Conservation (phyloP, 2,113 vertebrate genomes). For the Notiomystis cincta region DNA sequence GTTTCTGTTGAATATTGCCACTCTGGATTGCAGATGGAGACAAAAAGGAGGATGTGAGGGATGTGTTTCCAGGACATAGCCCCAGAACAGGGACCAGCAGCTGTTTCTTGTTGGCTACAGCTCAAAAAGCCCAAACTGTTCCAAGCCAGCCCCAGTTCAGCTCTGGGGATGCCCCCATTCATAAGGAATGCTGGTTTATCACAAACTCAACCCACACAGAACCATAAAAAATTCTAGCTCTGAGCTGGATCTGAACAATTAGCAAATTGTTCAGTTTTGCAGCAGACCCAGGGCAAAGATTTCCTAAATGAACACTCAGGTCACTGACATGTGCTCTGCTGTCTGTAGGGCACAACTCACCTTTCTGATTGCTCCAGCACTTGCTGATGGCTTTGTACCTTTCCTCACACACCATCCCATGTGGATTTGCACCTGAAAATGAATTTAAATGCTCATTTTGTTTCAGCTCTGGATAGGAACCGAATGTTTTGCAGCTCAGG, state of each 20-base stretch:
- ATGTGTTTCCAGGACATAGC: neutral
- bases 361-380: neutral
- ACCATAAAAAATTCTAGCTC: neutral
- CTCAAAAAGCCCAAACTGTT: neutral
- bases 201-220: neutral
- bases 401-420: neutral
- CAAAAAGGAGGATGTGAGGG: neutral
- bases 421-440: neutral
- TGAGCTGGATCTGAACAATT: neutral
- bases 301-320: neutral
- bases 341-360: neutral
- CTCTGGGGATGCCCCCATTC: neutral
- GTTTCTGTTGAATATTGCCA: neutral
- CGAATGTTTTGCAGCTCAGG: neutral
- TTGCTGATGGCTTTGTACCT: neutral
- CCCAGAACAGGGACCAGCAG: neutral
- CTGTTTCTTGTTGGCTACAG: neutral
- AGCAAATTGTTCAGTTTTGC: neutral
- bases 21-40: neutral
- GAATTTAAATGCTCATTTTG: neutral
- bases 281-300: neutral
- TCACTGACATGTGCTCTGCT: neutral
- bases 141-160: neutral
- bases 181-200: neutral
- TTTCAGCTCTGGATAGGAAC: neutral